These are phyloP conservation scores for Chouioia cunea DNA, from an alignment of 2,888 invertebrate species.

Conservation along the genomic window DNA sequence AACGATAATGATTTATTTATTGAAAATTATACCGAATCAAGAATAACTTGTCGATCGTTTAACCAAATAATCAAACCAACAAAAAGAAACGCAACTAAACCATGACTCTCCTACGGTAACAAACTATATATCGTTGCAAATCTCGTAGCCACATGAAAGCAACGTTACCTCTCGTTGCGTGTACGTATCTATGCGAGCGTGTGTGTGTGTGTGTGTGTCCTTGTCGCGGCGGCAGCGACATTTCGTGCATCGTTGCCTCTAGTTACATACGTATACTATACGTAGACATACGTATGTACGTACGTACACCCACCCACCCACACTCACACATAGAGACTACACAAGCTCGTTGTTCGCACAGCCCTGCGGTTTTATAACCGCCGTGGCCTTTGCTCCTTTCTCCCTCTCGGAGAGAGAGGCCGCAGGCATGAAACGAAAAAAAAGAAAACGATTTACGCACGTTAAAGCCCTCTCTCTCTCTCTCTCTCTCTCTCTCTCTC, in stretches of 20 bases:
- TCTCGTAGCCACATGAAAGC: background rate
- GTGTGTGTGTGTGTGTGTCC: slow-evolving; percentile 19
- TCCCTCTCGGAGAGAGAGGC: slow-evolving; percentile 42
- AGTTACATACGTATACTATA: background rate
- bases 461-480: slow-evolving; percentile 49
- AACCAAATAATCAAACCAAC: too few species aligned
- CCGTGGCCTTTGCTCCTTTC: slow-evolving; percentile 13
- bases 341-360: slow-evolving; percentile 6
- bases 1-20: background rate
- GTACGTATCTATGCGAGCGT: background rate
- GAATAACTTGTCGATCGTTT: too few species aligned
- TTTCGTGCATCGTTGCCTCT: slow-evolving; percentile 23
- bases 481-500: slow-evolving; percentile 32
- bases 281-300: background rate
- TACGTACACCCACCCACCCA: too few species aligned
- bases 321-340: too few species aligned
- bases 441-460: slow-evolving; percentile 55
- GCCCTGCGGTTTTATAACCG: background rate
- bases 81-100: too few species aligned
- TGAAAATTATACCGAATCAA: too few species aligned
- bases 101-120: background rate
- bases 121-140: background rate
- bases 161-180: background rate
- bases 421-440: slow-evolving; percentile 31
- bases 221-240: slow-evolving; percentile 27